A percentile compares a stretch with the other conserved stretches of the same genome.
Evolutionary conservation across 2,113 vertebrate genomes (phyloP).

Genomic region (Clarias macrocephalus): DNA sequence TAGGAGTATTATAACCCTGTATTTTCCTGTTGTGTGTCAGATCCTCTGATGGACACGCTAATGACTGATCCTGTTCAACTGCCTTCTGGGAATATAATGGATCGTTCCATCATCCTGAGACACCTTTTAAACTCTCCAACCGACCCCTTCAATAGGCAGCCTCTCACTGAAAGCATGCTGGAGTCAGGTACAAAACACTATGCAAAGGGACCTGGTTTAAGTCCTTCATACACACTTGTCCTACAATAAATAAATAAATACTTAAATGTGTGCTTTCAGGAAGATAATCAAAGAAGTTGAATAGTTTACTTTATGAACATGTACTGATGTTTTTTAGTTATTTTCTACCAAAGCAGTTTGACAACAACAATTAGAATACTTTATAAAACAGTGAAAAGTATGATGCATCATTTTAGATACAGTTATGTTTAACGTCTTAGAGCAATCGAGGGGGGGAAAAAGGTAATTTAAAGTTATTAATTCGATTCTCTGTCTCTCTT

Average conservation of each 20-base stretch:
- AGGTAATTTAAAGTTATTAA: no score
- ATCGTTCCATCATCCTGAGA: conserved; percentile 92
- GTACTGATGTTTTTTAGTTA: neutral
- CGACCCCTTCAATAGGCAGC: conserved; percentile 96
- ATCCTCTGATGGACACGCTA: conserved; percentile 97
- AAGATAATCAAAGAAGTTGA: neutral
- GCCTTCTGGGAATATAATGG: conserved; percentile 96
- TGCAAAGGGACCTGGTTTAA: neutral
- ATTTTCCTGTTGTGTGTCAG: conserved; percentile 64
- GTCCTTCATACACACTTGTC: neutral
- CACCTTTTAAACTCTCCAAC: conserved; percentile 97
- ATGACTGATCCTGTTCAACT: conserved; percentile 95
- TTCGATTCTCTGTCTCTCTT: no score
- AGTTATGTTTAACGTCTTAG: neutral
- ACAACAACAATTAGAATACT: neutral
- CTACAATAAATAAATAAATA: neutral
- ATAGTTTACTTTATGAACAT: neutral
- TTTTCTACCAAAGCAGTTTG: neutral
- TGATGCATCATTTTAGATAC: no score
- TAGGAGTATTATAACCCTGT: conserved; percentile 1
- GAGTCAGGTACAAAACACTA: conserved; percentile 82
- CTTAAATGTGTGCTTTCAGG: neutral
- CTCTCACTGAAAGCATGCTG: conserved; percentile 94
- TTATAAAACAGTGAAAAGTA: no score
- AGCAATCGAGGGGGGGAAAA: neutral